Percentiles rank a stretch among this genome's conserved stretches.
Evolutionary conservation across 2,888 invertebrate species (phyloP).

Genomic region (Dicranocentrus wangi): DNA sequence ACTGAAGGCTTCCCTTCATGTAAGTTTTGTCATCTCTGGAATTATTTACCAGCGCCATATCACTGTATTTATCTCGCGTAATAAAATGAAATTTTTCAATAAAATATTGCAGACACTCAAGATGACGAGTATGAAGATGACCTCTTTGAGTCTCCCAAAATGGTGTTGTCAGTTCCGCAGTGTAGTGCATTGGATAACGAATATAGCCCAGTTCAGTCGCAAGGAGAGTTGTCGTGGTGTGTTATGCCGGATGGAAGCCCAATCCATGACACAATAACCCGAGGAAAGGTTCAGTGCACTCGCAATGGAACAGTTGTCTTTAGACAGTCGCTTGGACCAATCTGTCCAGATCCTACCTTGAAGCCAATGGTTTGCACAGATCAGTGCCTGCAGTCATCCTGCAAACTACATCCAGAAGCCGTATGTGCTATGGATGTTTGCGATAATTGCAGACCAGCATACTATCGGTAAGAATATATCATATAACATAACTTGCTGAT

Average conservation of each 20-base stretch:
- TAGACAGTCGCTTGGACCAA: constrained; percentile 71
- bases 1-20: constrained; percentile 45
- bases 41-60: neutral
- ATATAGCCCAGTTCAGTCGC: constrained; percentile 73
- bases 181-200: constrained; percentile 73
- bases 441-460: constrained; percentile 73
- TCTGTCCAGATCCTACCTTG: constrained; percentile 73
- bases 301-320: constrained; percentile 72
- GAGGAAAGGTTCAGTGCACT: constrained; percentile 82
- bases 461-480: constrained; percentile 72
- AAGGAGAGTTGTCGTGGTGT: constrained; percentile 80
- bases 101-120: constrained; percentile 45
- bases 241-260: constrained; percentile 86
- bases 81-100: too few species aligned
- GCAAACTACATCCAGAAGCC: constrained; percentile 74
- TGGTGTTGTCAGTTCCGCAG: constrained; percentile 73
- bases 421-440: constrained; percentile 75
- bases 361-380: constrained; percentile 74
- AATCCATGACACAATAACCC: constrained; percentile 86
- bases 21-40: constrained; percentile 11
- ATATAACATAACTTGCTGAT: neutral
- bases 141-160: constrained; percentile 61
- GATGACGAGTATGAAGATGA: constrained; percentile 62
- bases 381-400: constrained; percentile 74
- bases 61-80: neutral